Evolutionary conservation across 2,113 vertebrate species (phyloP), one percentile per base, ranked within the genome.

Genomic region (Vanacampus margaritifer): DNA sequence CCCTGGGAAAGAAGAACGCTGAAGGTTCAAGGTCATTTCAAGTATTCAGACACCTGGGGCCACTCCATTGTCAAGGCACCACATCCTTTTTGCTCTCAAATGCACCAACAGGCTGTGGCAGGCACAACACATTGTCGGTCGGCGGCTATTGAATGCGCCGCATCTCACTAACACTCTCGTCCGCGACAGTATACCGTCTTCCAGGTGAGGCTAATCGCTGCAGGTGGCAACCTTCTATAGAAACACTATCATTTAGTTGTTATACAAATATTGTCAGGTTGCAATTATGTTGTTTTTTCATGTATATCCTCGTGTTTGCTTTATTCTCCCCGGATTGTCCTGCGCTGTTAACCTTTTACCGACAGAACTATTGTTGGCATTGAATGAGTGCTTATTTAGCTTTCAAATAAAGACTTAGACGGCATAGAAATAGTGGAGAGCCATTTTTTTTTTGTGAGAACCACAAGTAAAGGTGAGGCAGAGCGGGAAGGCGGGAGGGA

Each of bases 11-110:
- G 86, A 82, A 88, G 80, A 86, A 85, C 72, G 73, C 76, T 67
- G 82, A 85, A 54, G 86, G 84, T 90, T 90, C 85, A 89, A 89
- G 89, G 87, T 90, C 89, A 89, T 84, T 88, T 76, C 72, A 81
- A 89, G 85, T 84, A 85, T 88, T 86, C 80, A 82, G 85, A 81
- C 80, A 78, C 89, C 86, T 7, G 51, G 73, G 85, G 87, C 86
- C 86, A 73, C 67, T 84, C 75, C 64, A 86, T 87, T 88, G 87
- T 89, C 78, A 76, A 77, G 64, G 79, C 71, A 71, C 75, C 68
- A 16, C 79, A 79, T 88, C 82, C 72, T 76, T 75, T 81, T 75
- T 81, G 80, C 83, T 76, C 79, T 67, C 77, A 75, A 72, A 81
- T 73, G 75, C 77, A 74, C 73, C 74, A 32, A 65, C 68, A 73